Base-by-base conservation (phyloP, 2,888 invertebrate genomes). In the Hofmannophila pseudospretella region DNA sequence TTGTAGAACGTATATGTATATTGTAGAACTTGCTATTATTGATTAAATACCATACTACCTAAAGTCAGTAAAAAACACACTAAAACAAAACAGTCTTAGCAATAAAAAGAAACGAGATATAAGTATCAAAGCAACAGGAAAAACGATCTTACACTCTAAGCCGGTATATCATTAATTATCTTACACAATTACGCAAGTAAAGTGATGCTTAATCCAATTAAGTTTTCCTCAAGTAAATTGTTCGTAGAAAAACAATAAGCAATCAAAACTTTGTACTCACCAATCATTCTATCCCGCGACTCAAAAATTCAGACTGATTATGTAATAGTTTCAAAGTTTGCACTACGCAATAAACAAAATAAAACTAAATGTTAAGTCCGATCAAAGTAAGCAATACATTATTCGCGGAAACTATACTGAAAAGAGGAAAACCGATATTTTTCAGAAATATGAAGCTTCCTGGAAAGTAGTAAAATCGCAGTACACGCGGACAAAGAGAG, bases 221-320 rank as follows among this genome's bases (percentile, higher is more conserved):
- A 7, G 13, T 28, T 28, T 13, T 7, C 7, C 5, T 12, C 28
- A 12, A 8, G 11, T n/a, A 22, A n/a, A 23, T 13, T 23, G 23
- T 13, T 26, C n/a, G 7, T 27, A 9, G 16, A 34, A 31, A 20
- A 16, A 26, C 31, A 32, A 33, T 38, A 29, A 34, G 29, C 22
- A 34, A 37, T 34, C 34, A 34, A 35, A 41, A 41, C 27, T 36
- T 42, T 51, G 45, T 40, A 79, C 84, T 84, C 61, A 85, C 85
- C 80, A 40, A 84, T 84, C 85, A 85, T 85, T 73, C 69, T 79
- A 73, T 60, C 67, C 64, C 58, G 59, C 49, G 64, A 67, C 67
- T 71, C 59, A 56, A 47, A 58, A 64, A 67, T 69, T 57, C 63
- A 54, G 68, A 65, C 69, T 54, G 59, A 58, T 66, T 65, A 58